Evolutionary conservation across 2,888 invertebrate genomes (phyloP), one percentile per base, ranked within the genome.

Genomic region (Sarcophaga subvicina): DNA sequence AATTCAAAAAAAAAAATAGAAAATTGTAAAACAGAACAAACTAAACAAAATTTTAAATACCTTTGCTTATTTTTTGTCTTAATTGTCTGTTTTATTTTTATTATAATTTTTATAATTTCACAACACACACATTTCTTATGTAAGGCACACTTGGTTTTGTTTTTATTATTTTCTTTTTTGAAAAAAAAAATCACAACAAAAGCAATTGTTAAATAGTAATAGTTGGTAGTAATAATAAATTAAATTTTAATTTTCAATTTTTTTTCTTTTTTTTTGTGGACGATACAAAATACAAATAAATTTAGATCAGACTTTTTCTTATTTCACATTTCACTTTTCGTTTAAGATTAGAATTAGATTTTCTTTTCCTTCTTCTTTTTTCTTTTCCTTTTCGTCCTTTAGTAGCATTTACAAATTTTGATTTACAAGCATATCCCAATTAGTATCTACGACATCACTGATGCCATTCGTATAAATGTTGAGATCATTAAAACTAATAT

Each of bases 281-380:
- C 54, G 62, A 45, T 37, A 71, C 59, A 64, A 37, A 66, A 64
- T 27, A 37, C 67, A 60, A 71, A 63, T 67, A 59, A 27, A 59
- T 83, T 80, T 72, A 76, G 73, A 86, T 87, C 86, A 87, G 86
- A 87, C 86, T 80, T 83, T 86, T 80, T 17, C 17, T 54, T 54
- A 14, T 54, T 54, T 54, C 14, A 37, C 37, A 14, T 54, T 54
- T 54, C 14, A 37, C 37, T 54, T 54, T 54, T 54, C 54, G 4
- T 71, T 75, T 54, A 27, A 1, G 17, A 54, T 37, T 37, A 66
- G 20, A 73, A 67, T 25, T 45, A 4, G n/a, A 64, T 80, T 20
- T 62, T 64, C 49, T 69, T 77, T 72, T 83, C 27, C 25, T 81
- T 71, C n/a, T 59, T 79, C 22, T 70, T 75, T 66, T 37, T 66